Evolutionary conservation across 2,888 invertebrate genomes (phyloP), one percentile per base, ranked within the genome.

Genomic region (Polietes domitor): DNA sequence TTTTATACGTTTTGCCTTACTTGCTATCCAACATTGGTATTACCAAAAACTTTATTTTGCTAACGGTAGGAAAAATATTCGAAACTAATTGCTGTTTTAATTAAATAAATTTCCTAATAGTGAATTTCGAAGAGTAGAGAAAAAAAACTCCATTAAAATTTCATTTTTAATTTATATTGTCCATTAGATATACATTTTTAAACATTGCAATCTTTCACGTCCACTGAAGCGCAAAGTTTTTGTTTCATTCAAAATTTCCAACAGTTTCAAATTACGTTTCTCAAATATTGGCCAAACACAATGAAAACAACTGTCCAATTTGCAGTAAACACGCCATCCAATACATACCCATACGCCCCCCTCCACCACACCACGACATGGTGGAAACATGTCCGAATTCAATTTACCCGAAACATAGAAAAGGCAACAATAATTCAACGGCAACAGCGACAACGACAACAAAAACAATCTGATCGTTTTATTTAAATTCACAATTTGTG

Each of bases 401-500:
- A 55, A 72, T 72, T 72, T 55, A 53, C 10, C 12, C 15, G 19
- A 3, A 72, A 72, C 71, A 55, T 32, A 53, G 15, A 72, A 72
- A 72, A 65, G 41, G 32, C 65, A 65, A 19, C 32, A 32, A 72
- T 53, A 37, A 41, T 55, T 72, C 37, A 37, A 28, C 50, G 28
- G 32, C 32, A 63, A 37, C 63, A 12, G 17, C 63, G 0, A 32
- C 32, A 32, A 37, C 19, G 17, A 63, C 32, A 63, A 32, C 63
- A 58, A 70, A 43, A 68, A 68, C 37, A 63, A 63, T 65, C 65
- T 43, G 15, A 24, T 9, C 24, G 10, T 55, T 55, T 32, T 21
- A 55, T 72, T 41, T 37, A 72, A 72, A 72, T 72, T 72, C 55
- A 72, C 55, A 55, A 12, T 41, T 72, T 58, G 55, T 55, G 55